phyloP scores from a whole-genome alignment of 2,797 vertebrate genomes.

The Galaxias olidus region DNA sequence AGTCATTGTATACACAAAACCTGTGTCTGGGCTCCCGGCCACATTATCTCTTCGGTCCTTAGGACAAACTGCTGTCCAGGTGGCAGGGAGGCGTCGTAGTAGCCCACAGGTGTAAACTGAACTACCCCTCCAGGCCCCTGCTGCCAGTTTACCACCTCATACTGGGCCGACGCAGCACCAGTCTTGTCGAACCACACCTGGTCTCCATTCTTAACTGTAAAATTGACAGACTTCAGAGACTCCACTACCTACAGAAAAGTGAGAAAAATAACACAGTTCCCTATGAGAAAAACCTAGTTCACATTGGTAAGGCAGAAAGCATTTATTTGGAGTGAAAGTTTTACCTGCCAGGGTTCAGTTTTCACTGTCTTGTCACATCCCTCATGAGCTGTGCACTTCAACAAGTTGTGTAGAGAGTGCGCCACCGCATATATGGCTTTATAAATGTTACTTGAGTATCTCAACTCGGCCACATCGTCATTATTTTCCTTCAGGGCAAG shows the following conservation, averaged over 20 bases:
- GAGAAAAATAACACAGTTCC: too few relatives aligned
- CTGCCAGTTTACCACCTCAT: slow-evolving; percentile 78
- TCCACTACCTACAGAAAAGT: slow-evolving; percentile 57
- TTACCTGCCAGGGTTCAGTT: slow-evolving; percentile 67
- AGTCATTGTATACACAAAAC: slow-evolving; percentile 28
- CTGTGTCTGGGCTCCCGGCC: slow-evolving; percentile 62
- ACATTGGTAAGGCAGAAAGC: too few relatives aligned
- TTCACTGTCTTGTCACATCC: slow-evolving; percentile 56
- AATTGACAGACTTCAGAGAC: slow-evolving; percentile 68
- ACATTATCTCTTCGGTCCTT: slow-evolving; percentile 57
- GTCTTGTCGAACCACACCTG: slow-evolving; percentile 72
- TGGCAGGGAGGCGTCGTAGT: slow-evolving; percentile 69
- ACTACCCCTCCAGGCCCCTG: slow-evolving; percentile 50
- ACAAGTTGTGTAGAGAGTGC: slow-evolving; percentile 64
- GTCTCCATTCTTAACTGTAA: slow-evolving; percentile 66
- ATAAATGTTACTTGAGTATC: slow-evolving; percentile 72
- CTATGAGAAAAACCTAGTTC: too few relatives aligned
- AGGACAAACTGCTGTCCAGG: slow-evolving; percentile 63
- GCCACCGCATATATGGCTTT: slow-evolving; percentile 73
- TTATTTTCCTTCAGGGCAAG: slow-evolving; percentile 50
- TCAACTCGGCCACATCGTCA: slow-evolving; percentile 67
- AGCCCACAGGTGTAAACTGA: slow-evolving; percentile 71
- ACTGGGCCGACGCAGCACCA: slow-evolving; percentile 66
- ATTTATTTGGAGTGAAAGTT: too few relatives aligned
- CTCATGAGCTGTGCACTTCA: slow-evolving; percentile 52